A percentile compares a stretch with the other conserved stretches of the same genome.
Conservation (phyloP, 2,888 invertebrate genomes). For the Ditula angustiorana region DNA sequence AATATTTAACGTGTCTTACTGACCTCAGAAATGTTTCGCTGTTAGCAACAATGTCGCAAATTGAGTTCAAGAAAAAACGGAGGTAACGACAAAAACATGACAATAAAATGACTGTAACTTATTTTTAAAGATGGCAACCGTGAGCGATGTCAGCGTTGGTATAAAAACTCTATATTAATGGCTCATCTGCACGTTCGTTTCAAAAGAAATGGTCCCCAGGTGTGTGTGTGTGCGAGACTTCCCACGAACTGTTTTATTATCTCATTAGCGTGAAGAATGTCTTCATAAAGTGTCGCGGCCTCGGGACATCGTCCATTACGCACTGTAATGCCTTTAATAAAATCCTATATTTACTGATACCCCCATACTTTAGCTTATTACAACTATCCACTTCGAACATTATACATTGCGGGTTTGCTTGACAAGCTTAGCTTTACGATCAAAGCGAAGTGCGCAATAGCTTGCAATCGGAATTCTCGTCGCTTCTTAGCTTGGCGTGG, state of each 20-base stretch:
- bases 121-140: conserved; percentile 23
- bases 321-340: conserved; percentile 73
- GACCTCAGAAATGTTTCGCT: neutral
- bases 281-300: conserved; percentile 79
- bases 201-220: conserved; percentile 9
- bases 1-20: neutral
- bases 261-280: conserved; percentile 79
- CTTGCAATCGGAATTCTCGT: conserved; percentile 6
- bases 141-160: conserved; percentile 13
- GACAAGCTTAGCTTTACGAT: neutral
- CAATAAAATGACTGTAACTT: conserved; percentile 10
- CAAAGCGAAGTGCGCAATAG: conserved; percentile 47
- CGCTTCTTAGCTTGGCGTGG: neutral
- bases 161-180: conserved; percentile 25
- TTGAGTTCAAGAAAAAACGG: neutral
- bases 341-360: conserved; percentile 63
- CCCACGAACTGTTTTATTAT: conserved; percentile 41
- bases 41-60: conserved; percentile 1
- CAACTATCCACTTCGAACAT: neutral
- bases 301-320: conserved; percentile 77
- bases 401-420: conserved; percentile 50
- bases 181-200: conserved; percentile 26
- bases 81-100: conserved; percentile 20
- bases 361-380: conserved; percentile 31
- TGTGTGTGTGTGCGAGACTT: conserved; percentile 23